Evolutionary conservation across 2,113 vertebrate genomes (phyloP), one percentile per base, ranked within the genome.

Genomic region (Oncorhynchus mykiss): DNA sequence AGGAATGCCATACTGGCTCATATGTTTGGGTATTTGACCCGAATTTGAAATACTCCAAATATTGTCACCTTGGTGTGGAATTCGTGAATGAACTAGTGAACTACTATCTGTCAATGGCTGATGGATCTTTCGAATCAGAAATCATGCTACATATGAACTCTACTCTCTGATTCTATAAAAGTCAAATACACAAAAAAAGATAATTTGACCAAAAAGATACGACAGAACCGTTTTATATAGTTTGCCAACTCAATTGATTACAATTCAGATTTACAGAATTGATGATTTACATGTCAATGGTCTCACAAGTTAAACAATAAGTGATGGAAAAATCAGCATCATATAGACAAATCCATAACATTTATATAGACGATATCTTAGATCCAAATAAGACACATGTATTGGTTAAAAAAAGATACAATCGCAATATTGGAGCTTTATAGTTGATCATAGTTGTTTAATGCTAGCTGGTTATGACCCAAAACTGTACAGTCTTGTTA

Each of bases 401-500:
- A 92, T 92, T 92, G 91, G 91, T 93, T 92, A 89, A 92, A 91
- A 83, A 93, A 93, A 91, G 88, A 92, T 93, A 94, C 95, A 95
- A 91, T 94, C 94, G 90, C 88, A 86, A 93, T 92, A 93, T 93
- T 92, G 93, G 92, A 93, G 95, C 91, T 95, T 96, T 95, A 95
- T 94, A 96, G 95, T 96, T 94, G 95, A 96, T 95, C 94, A 95
- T 89, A 95, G 94, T 97, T 95, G 96, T 97, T 95, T 96, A 95
- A 95, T 95, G 97, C 97, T 97, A 96, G 95, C 93, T 95, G 95
- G 94, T 96, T 96, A 97, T 96, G 96, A 96, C 94, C 93, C 96
- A 96, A 97, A 97, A 93, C 96, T 98, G 96, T 98, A 99, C 98
- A 96, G 94, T 95, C 91, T 95, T 94, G 94, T 97, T 98, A 97